Percentiles rank a stretch among this genome's conserved stretches.
These are phyloP conservation scores for Lasaia peninsularis DNA, from an alignment of 1,140 invertebrate genomes.

Conservation along the genomic window DNA sequence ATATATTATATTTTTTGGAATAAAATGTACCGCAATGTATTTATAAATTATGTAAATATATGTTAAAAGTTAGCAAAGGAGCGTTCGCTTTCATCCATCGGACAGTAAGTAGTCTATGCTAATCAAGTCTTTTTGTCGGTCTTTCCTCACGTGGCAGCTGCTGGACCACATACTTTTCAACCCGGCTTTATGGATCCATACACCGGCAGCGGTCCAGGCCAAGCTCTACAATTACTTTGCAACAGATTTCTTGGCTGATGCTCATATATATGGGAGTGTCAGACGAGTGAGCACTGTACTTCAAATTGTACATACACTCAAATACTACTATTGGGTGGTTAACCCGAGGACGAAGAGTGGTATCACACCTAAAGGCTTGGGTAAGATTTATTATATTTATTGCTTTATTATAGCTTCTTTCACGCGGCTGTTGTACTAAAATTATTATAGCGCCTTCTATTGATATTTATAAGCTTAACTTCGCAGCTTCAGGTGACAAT, in stretches of 20 bases:
- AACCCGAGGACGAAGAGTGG: conserved; percentile 97
- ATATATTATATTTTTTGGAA: not conserved
- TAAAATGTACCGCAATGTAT: not conserved
- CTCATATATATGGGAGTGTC: conserved; percentile 98
- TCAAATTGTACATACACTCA: conserved; percentile 98
- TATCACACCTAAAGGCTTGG: conserved; percentile 94
- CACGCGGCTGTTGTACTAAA: not conserved
- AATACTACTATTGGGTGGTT: conserved; percentile 99
- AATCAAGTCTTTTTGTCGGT: conserved; percentile 70
- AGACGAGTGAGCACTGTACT: conserved; percentile 97
- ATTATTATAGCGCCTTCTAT: too few relatives aligned
- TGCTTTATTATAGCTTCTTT: not conserved
- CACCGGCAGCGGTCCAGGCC: conserved; percentile 96
- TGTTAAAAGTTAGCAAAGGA: conserved; percentile 48
- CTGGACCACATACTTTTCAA: conserved; percentile 99
- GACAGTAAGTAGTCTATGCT: conserved; percentile 67
- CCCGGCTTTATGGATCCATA: conserved; percentile 98
- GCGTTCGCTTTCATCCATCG: conserved; percentile 61
- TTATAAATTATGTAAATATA: not conserved
- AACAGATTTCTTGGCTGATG: conserved; percentile 97
- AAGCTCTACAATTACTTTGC: conserved; percentile 97
- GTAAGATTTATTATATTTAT: conserved; percentile 77
- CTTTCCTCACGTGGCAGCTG: conserved; percentile 88
- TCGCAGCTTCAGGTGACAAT: too few relatives aligned
- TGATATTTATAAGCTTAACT: too few relatives aligned